These are phyloP conservation scores for Tromatobia lineatoria DNA, from an alignment of 2,888 invertebrate genomes.

Conservation along the genomic window DNA sequence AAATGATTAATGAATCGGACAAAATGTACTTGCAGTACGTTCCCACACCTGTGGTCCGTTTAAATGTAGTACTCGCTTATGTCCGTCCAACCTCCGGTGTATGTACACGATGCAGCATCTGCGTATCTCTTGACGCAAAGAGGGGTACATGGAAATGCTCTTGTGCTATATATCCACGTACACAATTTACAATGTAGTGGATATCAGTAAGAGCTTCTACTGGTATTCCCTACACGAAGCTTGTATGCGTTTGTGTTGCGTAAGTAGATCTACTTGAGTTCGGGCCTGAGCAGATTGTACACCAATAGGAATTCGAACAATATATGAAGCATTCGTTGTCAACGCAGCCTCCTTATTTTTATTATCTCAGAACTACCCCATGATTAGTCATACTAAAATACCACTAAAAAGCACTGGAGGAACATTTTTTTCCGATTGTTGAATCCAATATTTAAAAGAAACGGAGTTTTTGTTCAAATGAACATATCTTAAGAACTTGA, in stretches of 20 bases:
- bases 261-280: slow-evolving; percentile 17
- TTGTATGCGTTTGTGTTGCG: slow-evolving; percentile 12
- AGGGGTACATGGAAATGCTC: slow-evolving; percentile 43
- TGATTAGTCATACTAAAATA: too few species aligned
- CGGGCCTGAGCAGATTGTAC: not conserved
- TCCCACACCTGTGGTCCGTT: not conserved
- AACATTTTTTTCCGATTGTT: too few species aligned
- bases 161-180: slow-evolving; percentile 23
- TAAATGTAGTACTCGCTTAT: not conserved
- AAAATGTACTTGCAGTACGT: not conserved
- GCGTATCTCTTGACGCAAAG: slow-evolving; percentile 31
- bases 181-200: slow-evolving; percentile 57
- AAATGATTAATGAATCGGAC: not conserved
- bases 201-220: slow-evolving; percentile 26
- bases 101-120: slow-evolving; percentile 21
- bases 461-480: too few species aligned
- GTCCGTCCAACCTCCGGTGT: not conserved
- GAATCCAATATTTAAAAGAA: too few species aligned
- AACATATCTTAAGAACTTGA: too few species aligned
- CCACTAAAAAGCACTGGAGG: too few species aligned
- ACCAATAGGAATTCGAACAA: too few species aligned
- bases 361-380: too few species aligned
- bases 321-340: not conserved
- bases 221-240: not conserved
- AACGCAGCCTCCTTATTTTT: too few species aligned